Evolutionary conservation across 1,140 invertebrate species (phyloP).

Genomic region (Ceratitis capitata): DNA sequence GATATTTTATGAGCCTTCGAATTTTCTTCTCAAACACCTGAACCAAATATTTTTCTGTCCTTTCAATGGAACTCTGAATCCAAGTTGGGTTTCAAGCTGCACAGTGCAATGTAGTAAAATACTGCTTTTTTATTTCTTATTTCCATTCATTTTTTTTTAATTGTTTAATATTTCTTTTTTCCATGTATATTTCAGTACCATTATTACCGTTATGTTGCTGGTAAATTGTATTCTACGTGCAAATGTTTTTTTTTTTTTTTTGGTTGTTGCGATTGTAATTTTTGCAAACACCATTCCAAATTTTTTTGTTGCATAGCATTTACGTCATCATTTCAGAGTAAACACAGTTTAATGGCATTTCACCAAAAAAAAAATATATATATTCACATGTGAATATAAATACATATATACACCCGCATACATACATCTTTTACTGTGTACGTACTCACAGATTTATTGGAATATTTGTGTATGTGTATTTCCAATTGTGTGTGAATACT

Average conservation of each 20-base stretch:
- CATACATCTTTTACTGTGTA: too few relatives aligned
- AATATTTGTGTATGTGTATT: not conserved
- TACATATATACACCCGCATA: not conserved
- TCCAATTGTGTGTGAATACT: not conserved
- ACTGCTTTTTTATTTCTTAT: not conserved
- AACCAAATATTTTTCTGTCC: too few relatives aligned
- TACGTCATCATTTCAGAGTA: conserved; percentile 38
- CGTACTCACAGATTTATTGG: not conserved
- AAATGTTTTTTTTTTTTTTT: too few relatives aligned
- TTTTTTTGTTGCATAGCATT: conserved; percentile 4
- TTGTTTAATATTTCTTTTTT: not conserved
- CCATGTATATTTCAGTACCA: too few relatives aligned
- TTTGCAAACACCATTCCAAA: not conserved
- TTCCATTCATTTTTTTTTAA: not conserved
- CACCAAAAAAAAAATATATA: not conserved
- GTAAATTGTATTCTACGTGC: not conserved
- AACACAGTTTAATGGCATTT: conserved; percentile 24
- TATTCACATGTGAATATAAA: not conserved
- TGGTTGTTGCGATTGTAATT: not conserved
- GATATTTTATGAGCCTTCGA: too few relatives aligned
- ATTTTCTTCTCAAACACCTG: too few relatives aligned
- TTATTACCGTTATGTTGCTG: not conserved
- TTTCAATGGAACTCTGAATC: too few relatives aligned
- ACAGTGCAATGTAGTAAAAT: not conserved
- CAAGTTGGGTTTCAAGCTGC: too few relatives aligned